Evolutionary conservation across 2,113 vertebrate species (phyloP).

Genomic region (Xenus cinereus): DNA sequence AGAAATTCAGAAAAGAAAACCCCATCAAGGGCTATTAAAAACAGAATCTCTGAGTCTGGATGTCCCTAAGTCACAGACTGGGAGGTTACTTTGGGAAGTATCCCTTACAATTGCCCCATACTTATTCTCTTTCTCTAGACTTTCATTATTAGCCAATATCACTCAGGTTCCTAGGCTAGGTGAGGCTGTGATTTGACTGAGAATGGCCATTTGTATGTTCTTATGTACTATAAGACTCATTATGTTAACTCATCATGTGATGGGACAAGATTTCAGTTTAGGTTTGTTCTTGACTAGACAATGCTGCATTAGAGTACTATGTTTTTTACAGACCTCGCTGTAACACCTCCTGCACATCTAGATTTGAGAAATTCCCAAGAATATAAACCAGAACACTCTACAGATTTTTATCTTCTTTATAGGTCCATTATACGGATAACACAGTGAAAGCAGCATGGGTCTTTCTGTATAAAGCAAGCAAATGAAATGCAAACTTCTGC

Average conservation of each 20-base stretch:
- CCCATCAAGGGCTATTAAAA: neutral
- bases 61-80: neutral
- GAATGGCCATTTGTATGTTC: neutral
- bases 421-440: neutral
- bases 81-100: neutral
- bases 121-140: neutral
- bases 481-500: neutral
- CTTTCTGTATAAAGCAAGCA: neutral
- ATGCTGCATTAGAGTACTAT: neutral
- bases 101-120: neutral
- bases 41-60: neutral
- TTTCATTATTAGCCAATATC: neutral
- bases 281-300: neutral
- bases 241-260: neutral
- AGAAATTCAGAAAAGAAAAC: slow-evolving; percentile 11
- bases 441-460: neutral
- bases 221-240: neutral
- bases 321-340: neutral
- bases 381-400: neutral
- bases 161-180: neutral
- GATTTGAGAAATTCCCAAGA: neutral
- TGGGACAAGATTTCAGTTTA: neutral
- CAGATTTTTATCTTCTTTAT: neutral
- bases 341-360: neutral
- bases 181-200: neutral